phyloP scores from a whole-genome alignment of 2,113 vertebrate genomes.

The Machaerirhynchus nigripectus region DNA sequence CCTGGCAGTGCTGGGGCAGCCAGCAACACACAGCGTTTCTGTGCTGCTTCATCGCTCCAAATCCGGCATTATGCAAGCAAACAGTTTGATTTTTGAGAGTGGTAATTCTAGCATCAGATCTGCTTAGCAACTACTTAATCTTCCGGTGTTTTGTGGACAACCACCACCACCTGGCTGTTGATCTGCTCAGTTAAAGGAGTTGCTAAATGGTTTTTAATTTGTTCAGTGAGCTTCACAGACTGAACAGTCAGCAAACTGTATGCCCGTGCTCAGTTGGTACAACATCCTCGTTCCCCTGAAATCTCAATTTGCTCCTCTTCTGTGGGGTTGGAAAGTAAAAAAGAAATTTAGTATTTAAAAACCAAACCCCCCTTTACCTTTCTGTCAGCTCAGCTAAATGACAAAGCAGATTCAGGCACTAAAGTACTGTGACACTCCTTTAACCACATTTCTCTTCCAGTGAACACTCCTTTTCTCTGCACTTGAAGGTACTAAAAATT shows the following conservation, averaged over 20 bases:
- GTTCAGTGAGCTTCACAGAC: neutral
- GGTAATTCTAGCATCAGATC: neutral
- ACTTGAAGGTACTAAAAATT: neutral
- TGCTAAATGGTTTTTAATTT: neutral
- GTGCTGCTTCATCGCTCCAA: neutral
- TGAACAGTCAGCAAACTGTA: neutral
- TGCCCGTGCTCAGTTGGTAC: fast-evolving
- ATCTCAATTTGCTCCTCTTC: neutral
- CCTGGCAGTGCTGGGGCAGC: neutral
- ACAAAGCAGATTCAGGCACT: neutral
- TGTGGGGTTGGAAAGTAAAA: neutral
- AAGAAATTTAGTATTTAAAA: neutral
- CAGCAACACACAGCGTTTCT: fast-evolving
- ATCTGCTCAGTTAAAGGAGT: neutral
- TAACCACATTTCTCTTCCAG: neutral
- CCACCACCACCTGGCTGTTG: neutral
- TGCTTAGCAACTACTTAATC: neutral
- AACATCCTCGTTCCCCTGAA: neutral
- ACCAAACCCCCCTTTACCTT: neutral
- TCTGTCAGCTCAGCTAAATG: neutral
- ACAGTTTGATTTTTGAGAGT: neutral
- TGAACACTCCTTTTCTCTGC: neutral
- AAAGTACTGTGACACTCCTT: neutral
- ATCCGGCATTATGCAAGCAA: neutral
- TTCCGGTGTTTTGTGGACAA: neutral